Conservation (phyloP, 2,113 vertebrate species). For the Suricata suricatta region DNA sequence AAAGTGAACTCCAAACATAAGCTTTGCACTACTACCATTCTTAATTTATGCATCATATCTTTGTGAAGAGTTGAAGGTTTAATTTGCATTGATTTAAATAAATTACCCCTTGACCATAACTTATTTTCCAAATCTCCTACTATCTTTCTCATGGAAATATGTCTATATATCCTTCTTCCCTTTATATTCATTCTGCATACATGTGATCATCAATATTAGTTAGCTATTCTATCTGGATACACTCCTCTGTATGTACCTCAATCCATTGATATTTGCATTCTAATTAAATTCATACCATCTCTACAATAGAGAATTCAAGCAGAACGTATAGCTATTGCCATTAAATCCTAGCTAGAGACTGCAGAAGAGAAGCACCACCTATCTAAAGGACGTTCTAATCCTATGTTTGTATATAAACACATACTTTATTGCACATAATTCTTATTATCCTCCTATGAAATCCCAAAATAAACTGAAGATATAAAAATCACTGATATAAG, state of each 20-base stretch:
- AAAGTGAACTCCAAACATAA: not conserved
- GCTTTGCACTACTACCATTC: not conserved
- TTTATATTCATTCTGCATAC: not conserved
- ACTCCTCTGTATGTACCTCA: not conserved
- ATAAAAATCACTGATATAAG: constrained; percentile 1
- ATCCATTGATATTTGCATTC: not conserved
- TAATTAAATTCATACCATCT: constrained; percentile 22
- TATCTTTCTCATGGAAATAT: not conserved
- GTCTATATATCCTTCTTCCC: not conserved
- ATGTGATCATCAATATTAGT: not conserved
- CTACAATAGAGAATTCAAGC: not conserved
- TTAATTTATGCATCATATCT: not conserved
- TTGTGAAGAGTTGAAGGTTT: not conserved
- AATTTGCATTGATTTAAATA: constrained; percentile 5
- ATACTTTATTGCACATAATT: not conserved
- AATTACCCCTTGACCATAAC: not conserved
- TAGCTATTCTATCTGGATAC: not conserved
- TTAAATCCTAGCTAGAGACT: not conserved
- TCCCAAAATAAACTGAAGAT: not conserved
- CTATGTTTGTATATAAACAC: not conserved
- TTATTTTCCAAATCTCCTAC: not conserved
- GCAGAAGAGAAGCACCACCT: not conserved
- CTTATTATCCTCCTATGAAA: not conserved
- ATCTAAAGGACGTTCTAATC: not conserved
- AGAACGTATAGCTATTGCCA: not conserved